phyloP scores from a whole-genome alignment of 2,888 invertebrate genomes.

The Fragum fragum region DNA sequence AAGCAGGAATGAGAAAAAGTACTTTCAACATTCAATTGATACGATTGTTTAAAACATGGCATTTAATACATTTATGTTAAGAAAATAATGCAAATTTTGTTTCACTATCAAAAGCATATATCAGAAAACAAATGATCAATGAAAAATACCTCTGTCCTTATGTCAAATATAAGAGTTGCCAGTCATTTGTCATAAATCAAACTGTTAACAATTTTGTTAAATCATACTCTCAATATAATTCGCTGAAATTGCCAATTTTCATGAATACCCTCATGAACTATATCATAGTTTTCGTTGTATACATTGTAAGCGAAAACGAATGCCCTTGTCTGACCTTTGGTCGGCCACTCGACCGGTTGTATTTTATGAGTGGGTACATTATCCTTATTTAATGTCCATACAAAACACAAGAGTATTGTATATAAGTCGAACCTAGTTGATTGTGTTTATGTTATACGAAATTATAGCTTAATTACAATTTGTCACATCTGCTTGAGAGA shows the following conservation, averaged over 20 bases:
- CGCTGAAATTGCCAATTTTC: constrained; percentile 29
- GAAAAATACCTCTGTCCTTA: neutral
- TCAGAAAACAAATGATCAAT: neutral
- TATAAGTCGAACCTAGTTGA: neutral
- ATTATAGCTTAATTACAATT: constrained; percentile 29
- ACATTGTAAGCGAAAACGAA: constrained; percentile 25
- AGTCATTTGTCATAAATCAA: constrained; percentile 22
- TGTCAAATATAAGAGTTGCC: constrained; percentile 11
- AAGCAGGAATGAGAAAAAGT: no score
- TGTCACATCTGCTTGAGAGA: constrained; percentile 19
- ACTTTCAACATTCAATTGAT: no score
- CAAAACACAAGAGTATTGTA: constrained; percentile 29
- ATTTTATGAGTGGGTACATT: constrained; percentile 25
- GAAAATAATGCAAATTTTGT: no score
- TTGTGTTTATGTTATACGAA: constrained; percentile 25
- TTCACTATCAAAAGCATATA: no score
- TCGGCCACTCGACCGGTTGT: constrained; percentile 19
- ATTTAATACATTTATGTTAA: no score
- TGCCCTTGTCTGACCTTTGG: constrained; percentile 18
- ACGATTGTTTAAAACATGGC: no score
- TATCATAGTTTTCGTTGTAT: constrained; percentile 20
- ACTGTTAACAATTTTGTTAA: constrained; percentile 29
- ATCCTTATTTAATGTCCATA: constrained; percentile 31
- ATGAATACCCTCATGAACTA: constrained; percentile 19
- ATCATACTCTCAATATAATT: constrained; percentile 34